Evolutionary conservation across 2,113 vertebrate genomes (phyloP), one percentile per base, ranked within the genome.

Genomic region (Chloropsis cyanopogon): DNA sequence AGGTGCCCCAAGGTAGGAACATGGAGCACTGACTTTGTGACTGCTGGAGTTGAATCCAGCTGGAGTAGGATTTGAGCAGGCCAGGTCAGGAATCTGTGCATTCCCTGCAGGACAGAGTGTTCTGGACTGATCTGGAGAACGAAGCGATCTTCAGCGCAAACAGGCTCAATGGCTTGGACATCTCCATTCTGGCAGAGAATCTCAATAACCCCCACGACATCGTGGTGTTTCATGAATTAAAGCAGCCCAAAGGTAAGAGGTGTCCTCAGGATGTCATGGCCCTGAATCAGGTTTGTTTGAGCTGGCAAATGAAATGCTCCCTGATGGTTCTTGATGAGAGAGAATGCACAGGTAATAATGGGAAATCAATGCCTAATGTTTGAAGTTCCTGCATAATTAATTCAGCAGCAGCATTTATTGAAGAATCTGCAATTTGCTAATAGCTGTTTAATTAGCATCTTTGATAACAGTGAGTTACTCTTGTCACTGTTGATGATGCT

Each of bases 151-250:
- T 99, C 98, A 99, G 99, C 1, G 99, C 98, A 71, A 99, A 99
- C 97, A 97, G 99, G 52, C 97, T 99, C 95, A 99, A 98, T 1
- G 99, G 99, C 52, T 95, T 97, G 10, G 98, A 99, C 65, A 98
- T 99, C 94, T 97, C 97, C 2, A 57, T 98, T 85, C 97, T 99
- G 72, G 99, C 99, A 10, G 99, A 99, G 95, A 98, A 99, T 82
- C 99, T 99, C 86, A 99, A 99, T 91, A 99, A 99, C 94, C 99
- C 99, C 4, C 98, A 99, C 44, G 99, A 99, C 88, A 98, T 99
- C 22, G 99, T 99, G 85, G 98, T 99, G 70, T 99, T 99, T 91
- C 99, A 99, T 52, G 99, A 99, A 89, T 98, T 99, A 93, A 98
- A 98, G 95, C 99, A 99, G 95, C 99, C 99, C 20, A 98, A 98